Conservation (phyloP, 2,797 vertebrate genomes). For the Pipistrellus kuhlii region DNA sequence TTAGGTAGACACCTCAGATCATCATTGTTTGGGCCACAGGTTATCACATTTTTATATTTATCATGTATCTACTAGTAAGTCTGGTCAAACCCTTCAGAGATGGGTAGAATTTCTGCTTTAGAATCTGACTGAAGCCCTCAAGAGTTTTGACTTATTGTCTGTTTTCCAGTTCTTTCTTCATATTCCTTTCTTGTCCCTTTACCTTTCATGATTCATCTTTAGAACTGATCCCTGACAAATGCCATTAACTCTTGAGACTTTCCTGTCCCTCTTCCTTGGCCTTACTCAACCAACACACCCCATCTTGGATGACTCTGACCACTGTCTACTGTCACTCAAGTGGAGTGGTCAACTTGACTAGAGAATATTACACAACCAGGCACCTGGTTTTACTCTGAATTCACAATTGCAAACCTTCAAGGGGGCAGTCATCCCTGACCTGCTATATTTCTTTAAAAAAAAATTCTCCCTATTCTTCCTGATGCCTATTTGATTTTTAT, state of each 20-base stretch:
- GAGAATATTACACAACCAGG: not conserved
- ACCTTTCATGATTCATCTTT: not conserved
- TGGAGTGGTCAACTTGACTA: too few relatives aligned
- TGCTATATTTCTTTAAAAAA: not conserved
- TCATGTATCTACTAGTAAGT: not conserved
- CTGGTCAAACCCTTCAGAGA: not conserved
- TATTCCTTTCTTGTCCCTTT: not conserved
- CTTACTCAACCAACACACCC: too few relatives aligned
- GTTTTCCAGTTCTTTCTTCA: too few relatives aligned
- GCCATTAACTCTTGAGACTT: not conserved
- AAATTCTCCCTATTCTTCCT: not conserved
- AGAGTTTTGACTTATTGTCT: not conserved
- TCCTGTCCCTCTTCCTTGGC: not conserved
- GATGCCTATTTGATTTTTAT: not conserved
- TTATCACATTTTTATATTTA: fast-evolving
- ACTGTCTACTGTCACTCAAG: not conserved
- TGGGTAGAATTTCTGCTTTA: fast-evolving
- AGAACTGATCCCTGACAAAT: not conserved
- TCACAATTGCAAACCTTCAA: not conserved
- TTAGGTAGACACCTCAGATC: not conserved
- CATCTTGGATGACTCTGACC: not conserved
- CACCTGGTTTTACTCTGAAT: not conserved
- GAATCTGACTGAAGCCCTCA: not conserved
- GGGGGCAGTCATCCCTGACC: not conserved
- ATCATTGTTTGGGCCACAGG: not conserved